These are phyloP conservation scores for Helostoma temminkii DNA, from an alignment of 2,797 vertebrate species.

Conservation along the genomic window DNA sequence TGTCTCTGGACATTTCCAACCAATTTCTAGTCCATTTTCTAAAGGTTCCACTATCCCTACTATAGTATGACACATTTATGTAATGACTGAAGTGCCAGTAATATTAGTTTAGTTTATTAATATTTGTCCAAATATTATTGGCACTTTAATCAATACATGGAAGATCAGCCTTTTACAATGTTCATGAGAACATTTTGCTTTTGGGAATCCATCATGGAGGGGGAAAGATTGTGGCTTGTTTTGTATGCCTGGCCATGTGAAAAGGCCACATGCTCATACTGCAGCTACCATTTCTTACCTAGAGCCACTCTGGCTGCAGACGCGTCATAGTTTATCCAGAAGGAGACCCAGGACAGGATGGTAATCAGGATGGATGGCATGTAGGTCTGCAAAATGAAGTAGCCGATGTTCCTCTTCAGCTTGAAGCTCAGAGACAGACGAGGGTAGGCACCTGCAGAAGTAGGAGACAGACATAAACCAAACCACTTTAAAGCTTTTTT, in stretches of 20 bases:
- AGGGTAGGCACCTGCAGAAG: constrained; percentile 90
- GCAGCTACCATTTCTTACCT: constrained; percentile 79
- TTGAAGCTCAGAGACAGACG: constrained; percentile 94
- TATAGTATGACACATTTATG: neutral
- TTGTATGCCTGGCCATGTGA: constrained; percentile 15
- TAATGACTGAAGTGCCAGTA: too few relatives aligned
- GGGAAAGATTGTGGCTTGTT: constrained; percentile 6
- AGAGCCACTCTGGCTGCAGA: constrained; percentile 96
- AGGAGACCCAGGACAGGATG: constrained; percentile 96
- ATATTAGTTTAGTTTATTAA: too few relatives aligned
- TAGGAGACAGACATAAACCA: neutral
- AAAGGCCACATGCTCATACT: constrained; percentile 1
- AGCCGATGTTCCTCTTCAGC: constrained; percentile 95
- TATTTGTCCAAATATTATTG: too few relatives aligned
- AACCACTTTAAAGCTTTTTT: neutral
- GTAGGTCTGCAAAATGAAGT: constrained; percentile 97
- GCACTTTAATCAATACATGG: too few relatives aligned
- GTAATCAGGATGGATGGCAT: constrained; percentile 97
- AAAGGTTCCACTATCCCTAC: neutral
- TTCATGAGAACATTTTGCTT: neutral
- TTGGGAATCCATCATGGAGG: neutral
- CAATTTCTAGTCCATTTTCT: neutral
- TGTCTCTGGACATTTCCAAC: constrained; percentile 14
- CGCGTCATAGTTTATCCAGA: constrained; percentile 97
- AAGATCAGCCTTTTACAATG: constrained; percentile 2